phyloP scores from a whole-genome alignment of 1,140 invertebrate species.

The Drosophila willistoni region DNA sequence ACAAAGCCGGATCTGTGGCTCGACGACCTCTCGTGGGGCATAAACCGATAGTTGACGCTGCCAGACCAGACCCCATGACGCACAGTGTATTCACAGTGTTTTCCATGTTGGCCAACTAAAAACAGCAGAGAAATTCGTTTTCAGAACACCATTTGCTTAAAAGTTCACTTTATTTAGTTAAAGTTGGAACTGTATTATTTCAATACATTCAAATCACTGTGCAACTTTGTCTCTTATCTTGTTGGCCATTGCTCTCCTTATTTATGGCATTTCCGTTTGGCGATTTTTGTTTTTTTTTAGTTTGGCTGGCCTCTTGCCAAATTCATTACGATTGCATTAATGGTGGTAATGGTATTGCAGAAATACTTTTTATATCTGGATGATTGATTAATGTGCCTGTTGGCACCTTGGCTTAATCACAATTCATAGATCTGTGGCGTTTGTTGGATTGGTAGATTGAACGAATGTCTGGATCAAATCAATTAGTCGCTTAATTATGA shows the following conservation, averaged over 20 bases:
- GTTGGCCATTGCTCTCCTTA: slow-evolving; percentile 54
- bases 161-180: slow-evolving; percentile 7
- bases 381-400: slow-evolving; percentile 75
- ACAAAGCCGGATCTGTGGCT: slow-evolving; percentile 66
- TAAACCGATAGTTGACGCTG: slow-evolving; percentile 33
- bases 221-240: slow-evolving; percentile 42
- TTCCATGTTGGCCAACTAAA: neutral
- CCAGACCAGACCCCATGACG: slow-evolving; percentile 40
- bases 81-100: slow-evolving; percentile 46
- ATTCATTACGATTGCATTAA: slow-evolving; percentile 58
- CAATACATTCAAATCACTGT: neutral
- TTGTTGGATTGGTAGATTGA: slow-evolving; percentile 25
- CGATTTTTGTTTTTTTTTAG: slow-evolving; percentile 39
- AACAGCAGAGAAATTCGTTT: slow-evolving; percentile 1
- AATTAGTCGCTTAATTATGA: slow-evolving; percentile 81
- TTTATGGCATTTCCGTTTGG: slow-evolving; percentile 57
- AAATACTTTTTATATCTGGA: slow-evolving; percentile 57
- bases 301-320: slow-evolving; percentile 54
- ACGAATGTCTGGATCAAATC: slow-evolving; percentile 77
- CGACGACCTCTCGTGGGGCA: slow-evolving; percentile 77
- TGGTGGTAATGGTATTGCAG: slow-evolving; percentile 36
- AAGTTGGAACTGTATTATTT: slow-evolving; percentile 8
- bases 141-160: slow-evolving; percentile 3
- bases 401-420: slow-evolving; percentile 70
- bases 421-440: slow-evolving; percentile 59